Percentiles rank a stretch among this genome's conserved stretches.
Conservation (phyloP, 2,113 vertebrate species). For the Albula glossodonta region DNA sequence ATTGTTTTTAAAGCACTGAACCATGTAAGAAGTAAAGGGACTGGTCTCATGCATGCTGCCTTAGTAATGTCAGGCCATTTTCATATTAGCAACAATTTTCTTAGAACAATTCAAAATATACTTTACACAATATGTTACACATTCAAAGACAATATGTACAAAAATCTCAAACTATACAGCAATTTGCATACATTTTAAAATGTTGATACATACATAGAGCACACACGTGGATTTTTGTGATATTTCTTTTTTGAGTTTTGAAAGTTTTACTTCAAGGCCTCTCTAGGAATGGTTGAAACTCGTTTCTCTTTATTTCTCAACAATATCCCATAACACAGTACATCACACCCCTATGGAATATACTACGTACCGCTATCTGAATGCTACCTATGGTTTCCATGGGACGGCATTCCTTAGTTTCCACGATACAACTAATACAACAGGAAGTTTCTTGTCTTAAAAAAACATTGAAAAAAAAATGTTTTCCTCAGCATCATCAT, state of each 20-base stretch:
- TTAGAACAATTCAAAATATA: constrained; percentile 86
- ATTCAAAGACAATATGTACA: constrained; percentile 83
- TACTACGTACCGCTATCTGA: constrained; percentile 13
- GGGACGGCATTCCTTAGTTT: neutral
- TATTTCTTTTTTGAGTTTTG: constrained; percentile 23
- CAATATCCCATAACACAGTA: constrained; percentile 24
- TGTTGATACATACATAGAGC: constrained; percentile 34
- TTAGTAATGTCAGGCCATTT: constrained; percentile 58
- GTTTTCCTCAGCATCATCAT: constrained; percentile 34
- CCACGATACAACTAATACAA: neutral
- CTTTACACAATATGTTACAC: constrained; percentile 89
- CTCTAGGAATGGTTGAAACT: constrained; percentile 53
- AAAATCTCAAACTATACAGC: constrained; percentile 72
- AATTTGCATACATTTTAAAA: constrained; percentile 63
- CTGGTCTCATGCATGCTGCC: constrained; percentile 58
- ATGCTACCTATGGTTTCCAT: neutral
- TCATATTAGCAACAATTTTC: constrained; percentile 74
- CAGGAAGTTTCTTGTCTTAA: constrained; percentile 1
- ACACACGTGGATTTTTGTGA: constrained; percentile 36
- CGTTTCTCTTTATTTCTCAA: constrained; percentile 13
- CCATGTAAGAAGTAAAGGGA: constrained; percentile 47
- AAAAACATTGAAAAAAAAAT: constrained; percentile 46
- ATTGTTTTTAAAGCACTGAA: constrained; percentile 64
- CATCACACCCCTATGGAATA: constrained; percentile 17
- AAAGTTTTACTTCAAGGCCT: constrained; percentile 31